These are phyloP conservation scores for Typhlomys cinereus DNA, from an alignment of 2,113 vertebrate genomes.

Conservation along the genomic window DNA sequence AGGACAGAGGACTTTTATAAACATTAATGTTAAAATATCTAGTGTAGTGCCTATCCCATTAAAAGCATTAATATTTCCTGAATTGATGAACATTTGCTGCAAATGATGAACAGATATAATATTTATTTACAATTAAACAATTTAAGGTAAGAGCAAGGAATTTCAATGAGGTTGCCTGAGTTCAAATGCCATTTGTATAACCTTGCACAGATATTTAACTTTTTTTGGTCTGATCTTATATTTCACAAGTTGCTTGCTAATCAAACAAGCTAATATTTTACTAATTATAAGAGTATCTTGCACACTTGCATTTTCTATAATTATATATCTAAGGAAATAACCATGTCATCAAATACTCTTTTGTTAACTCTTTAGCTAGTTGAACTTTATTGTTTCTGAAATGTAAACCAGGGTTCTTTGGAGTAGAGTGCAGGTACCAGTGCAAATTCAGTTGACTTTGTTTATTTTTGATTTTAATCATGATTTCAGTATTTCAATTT, in stretches of 20 bases:
- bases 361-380: not conserved
- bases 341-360: not conserved
- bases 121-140: not conserved
- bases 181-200: not conserved
- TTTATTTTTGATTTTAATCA: not conserved
- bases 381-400: constrained; percentile 13
- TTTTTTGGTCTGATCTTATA: not conserved
- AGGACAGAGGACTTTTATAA: not conserved
- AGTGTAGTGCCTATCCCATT: not conserved
- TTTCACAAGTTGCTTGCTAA: not conserved
- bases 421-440: not conserved
- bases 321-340: not conserved
- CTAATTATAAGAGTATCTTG: not conserved
- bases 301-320: not conserved
- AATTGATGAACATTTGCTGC: not conserved
- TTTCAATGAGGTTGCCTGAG: not conserved
- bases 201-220: not conserved
- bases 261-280: constrained; percentile 5
- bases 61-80: not conserved
- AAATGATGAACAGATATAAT: not conserved
- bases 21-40: not conserved
- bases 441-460: not conserved
- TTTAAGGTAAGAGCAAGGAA: not conserved
- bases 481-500: constrained; percentile 14
- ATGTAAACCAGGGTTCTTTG: not conserved